phyloP scores from a whole-genome alignment of 2,113 vertebrate species.

The Haemorhous mexicanus region DNA sequence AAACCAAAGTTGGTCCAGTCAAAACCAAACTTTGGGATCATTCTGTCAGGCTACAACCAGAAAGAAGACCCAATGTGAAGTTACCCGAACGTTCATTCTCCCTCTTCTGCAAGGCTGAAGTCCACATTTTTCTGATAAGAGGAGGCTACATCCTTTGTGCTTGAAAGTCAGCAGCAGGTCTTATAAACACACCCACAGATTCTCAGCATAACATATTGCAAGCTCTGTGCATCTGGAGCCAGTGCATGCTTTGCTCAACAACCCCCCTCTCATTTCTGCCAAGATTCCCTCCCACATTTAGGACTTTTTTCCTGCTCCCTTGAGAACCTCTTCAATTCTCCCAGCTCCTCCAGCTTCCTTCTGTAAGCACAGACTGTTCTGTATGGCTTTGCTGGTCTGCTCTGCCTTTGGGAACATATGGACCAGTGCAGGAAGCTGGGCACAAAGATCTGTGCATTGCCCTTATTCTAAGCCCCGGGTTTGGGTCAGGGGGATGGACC shows the following conservation, averaged over 20 bases:
- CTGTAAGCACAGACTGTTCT: background rate
- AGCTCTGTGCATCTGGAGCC: slow-evolving; percentile 15
- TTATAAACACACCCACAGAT: slow-evolving; percentile 56
- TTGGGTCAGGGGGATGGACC: background rate
- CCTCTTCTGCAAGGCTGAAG: background rate
- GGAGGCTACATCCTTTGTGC: slow-evolving; percentile 32
- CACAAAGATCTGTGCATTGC: background rate
- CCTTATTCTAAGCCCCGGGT: background rate
- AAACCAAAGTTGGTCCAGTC: background rate
- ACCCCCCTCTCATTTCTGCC: slow-evolving; percentile 45
- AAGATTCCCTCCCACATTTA: slow-evolving; percentile 61
- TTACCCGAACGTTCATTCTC: background rate
- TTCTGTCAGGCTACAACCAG: background rate
- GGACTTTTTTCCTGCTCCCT: slow-evolving; percentile 3
- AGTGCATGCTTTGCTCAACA: slow-evolving; percentile 38
- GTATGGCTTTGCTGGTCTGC: background rate
- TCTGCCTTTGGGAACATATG: background rate
- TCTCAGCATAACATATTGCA: slow-evolving; percentile 28
- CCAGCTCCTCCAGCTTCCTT: background rate
- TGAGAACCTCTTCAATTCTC: slow-evolving; percentile 9
- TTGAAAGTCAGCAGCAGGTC: slow-evolving; percentile 32
- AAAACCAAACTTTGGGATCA: background rate
- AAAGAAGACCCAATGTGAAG: background rate
- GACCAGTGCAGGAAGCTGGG: background rate
- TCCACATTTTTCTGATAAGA: slow-evolving; percentile 36